These are phyloP conservation scores for Phaethon lepturus DNA, from an alignment of 2,113 vertebrate genomes.

Conservation along the genomic window DNA sequence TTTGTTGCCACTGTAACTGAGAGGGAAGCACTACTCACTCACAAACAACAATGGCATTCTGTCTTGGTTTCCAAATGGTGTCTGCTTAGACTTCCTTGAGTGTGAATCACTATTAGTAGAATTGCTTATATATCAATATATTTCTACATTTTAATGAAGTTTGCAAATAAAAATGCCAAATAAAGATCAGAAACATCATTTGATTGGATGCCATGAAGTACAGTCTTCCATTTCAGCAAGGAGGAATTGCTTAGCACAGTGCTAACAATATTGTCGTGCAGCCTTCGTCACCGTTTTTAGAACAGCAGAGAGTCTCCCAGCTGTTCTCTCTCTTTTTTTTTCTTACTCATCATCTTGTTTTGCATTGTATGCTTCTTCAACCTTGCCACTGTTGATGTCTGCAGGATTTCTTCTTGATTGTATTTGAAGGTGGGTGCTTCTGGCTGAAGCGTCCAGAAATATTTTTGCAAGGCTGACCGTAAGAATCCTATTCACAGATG, in stretches of 20 bases:
- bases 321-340: background rate
- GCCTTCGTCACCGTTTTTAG: background rate
- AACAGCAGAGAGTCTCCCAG: background rate
- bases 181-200: background rate
- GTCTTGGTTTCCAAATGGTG: background rate
- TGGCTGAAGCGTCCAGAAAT: background rate
- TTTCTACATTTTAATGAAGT: background rate
- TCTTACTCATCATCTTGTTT: background rate
- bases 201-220: background rate
- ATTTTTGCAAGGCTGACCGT: background rate
- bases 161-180: background rate
- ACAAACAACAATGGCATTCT: background rate
- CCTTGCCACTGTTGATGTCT: background rate
- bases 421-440: background rate
- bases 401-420: fast-evolving
- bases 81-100: background rate
- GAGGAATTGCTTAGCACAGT: background rate
- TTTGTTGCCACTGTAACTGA: background rate
- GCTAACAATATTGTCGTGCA: too few relatives aligned
- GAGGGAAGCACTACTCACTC: background rate
- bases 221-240: background rate
- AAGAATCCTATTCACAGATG: background rate
- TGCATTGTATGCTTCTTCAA: background rate
- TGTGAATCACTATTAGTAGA: background rate
- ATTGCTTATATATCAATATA: background rate